A percentile compares a stretch with the other conserved stretches of the same genome.
Conservation (phyloP, 2,797 vertebrate species). For the Chloroceryle amazona region DNA sequence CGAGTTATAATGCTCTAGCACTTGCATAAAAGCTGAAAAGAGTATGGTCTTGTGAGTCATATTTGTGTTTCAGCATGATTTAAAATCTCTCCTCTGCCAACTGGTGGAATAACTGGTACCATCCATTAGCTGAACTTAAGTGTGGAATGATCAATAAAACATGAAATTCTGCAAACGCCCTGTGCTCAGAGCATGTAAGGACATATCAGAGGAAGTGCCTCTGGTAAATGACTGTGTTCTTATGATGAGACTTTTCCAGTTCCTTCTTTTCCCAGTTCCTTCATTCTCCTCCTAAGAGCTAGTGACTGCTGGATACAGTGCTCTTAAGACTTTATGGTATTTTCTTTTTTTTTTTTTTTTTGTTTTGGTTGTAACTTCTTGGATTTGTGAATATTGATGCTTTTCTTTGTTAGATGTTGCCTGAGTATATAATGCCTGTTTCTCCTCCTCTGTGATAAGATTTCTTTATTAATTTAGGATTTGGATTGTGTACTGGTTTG, state of each 20-base stretch:
- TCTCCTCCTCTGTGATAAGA: not conserved
- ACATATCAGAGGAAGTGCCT: not conserved
- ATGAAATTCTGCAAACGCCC: not conserved
- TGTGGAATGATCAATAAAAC: not conserved
- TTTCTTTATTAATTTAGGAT: not conserved
- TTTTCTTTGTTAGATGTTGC: not conserved
- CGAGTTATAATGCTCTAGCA: not conserved
- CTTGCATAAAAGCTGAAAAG: not conserved
- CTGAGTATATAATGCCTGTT: not conserved
- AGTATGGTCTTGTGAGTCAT: not conserved
- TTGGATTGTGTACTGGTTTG: not conserved
- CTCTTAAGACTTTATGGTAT: not conserved
- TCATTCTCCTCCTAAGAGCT: not conserved
- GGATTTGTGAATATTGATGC: slow-evolving; percentile 4
- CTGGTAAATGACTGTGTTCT: not conserved
- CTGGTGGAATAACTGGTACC: not conserved
- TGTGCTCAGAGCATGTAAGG: not conserved
- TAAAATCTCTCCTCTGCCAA: not conserved
- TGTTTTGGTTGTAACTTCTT: not conserved
- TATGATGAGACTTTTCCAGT: not conserved
- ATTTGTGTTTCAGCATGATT: not conserved
- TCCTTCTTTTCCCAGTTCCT: not conserved
- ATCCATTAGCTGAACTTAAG: slow-evolving; percentile 13
- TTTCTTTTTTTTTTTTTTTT: not conserved
- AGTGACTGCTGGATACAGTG: not conserved